Percentiles rank a stretch among this genome's conserved stretches.
phyloP scores from a whole-genome alignment of 2,888 invertebrate genomes.

The Lochmaea crataegi region DNA sequence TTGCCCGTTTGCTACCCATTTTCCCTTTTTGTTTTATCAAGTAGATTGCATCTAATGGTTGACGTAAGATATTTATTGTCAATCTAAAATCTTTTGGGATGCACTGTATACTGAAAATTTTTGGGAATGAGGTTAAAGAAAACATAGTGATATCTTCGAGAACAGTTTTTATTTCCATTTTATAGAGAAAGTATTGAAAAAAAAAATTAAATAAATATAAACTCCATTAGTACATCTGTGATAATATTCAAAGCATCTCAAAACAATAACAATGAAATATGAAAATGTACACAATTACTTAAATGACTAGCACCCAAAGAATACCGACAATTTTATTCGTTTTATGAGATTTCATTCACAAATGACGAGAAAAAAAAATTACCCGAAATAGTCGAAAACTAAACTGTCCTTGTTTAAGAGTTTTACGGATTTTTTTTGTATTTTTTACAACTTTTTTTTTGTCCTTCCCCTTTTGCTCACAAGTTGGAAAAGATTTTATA shows the following conservation, averaged over 20 bases:
- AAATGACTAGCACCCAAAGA: slow-evolving; percentile 54
- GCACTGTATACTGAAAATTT: too few relatives aligned
- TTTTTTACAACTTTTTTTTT: slow-evolving; percentile 56
- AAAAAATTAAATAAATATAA: slow-evolving; percentile 50
- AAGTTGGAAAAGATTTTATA: slow-evolving; percentile 64
- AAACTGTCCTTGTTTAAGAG: slow-evolving; percentile 57
- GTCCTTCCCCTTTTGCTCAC: slow-evolving; percentile 52
- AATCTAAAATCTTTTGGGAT: too few relatives aligned
- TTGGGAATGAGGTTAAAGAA: neutral
- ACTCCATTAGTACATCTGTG: slow-evolving; percentile 49
- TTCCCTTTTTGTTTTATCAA: too few relatives aligned
- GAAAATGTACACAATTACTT: slow-evolving; percentile 47
- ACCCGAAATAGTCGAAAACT: slow-evolving; percentile 48
- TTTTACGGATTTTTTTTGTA: slow-evolving; percentile 63
- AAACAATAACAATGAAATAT: slow-evolving; percentile 30
- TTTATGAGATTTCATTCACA: slow-evolving; percentile 42
- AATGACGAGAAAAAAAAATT: slow-evolving; percentile 34
- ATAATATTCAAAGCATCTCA: slow-evolving; percentile 39
- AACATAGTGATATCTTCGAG: slow-evolving; percentile 41
- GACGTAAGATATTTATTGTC: too few relatives aligned
- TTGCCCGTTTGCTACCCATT: too few relatives aligned
- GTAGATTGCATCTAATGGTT: too few relatives aligned
- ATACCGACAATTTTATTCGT: slow-evolving; percentile 41
- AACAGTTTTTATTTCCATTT: slow-evolving; percentile 59
- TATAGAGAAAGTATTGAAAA: slow-evolving; percentile 50